Conservation (phyloP, 2,888 invertebrate genomes). For the Volucella inanis region DNA sequence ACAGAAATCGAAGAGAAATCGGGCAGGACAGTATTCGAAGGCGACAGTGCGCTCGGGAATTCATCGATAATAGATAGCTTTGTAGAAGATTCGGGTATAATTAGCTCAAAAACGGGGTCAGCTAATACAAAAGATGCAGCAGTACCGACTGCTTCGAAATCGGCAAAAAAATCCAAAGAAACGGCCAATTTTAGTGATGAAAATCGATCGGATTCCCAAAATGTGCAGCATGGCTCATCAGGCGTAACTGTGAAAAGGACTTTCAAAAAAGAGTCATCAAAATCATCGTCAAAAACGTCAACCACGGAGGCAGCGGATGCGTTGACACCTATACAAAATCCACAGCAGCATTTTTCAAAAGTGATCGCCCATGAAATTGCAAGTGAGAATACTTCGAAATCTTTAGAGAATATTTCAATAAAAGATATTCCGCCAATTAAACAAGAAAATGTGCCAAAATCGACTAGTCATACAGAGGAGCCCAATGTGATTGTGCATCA, state of each 20-base stretch:
- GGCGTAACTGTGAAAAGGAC: neutral
- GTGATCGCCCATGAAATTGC: slow-evolving; percentile 29
- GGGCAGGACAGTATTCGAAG: slow-evolving; percentile 18
- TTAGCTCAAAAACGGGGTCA: slow-evolving; percentile 75
- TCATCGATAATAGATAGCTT: slow-evolving; percentile 62
- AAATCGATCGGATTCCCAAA: slow-evolving; percentile 19
- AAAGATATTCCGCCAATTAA: neutral
- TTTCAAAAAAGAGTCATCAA: neutral
- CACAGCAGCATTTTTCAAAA: slow-evolving; percentile 8
- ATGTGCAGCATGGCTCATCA: neutral
- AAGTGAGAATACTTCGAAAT: neutral
- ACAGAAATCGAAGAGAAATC: slow-evolving; percentile 63
- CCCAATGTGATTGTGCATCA: slow-evolving; percentile 36
- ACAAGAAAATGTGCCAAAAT: neutral
- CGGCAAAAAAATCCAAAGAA: slow-evolving; percentile 58
- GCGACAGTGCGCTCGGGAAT: slow-evolving; percentile 51
- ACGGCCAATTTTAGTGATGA: slow-evolving; percentile 20
- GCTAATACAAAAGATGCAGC: slow-evolving; percentile 65
- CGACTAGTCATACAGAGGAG: neutral
- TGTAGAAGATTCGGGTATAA: slow-evolving; percentile 76
- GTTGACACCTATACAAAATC: neutral
- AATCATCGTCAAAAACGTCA: slow-evolving; percentile 7
- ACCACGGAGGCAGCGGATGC: neutral
- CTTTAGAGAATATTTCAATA: neutral
- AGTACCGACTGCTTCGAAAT: slow-evolving; percentile 53